Conservation (phyloP, 1,140 invertebrate species). For the Mylabris phalerata region DNA sequence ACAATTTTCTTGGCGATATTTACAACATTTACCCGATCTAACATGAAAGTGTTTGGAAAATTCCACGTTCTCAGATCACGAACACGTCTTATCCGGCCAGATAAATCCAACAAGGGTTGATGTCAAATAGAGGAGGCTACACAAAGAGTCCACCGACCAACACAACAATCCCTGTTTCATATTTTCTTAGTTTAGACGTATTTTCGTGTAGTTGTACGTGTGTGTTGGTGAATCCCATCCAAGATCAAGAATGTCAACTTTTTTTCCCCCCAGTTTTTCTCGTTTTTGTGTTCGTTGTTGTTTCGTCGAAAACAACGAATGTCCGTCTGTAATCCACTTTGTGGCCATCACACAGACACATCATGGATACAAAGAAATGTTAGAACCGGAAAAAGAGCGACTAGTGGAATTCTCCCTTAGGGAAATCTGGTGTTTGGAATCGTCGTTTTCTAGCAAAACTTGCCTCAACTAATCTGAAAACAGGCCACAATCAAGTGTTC, state of each 20-base stretch:
- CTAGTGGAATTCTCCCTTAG: conserved; percentile 18
- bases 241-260: conserved; percentile 3
- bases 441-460: conserved; percentile 1
- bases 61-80: conserved; percentile 24
- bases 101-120: conserved; percentile 24
- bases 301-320: too few species aligned
- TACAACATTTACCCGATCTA: too few species aligned
- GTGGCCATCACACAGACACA: too few species aligned
- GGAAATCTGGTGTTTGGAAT: conserved; percentile 12
- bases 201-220: not conserved
- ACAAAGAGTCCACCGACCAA: conserved; percentile 2
- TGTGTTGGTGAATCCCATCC: conserved; percentile 6
- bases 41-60: not conserved
- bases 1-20: too few species aligned
- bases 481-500: conserved; percentile 5
- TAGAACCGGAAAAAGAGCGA: too few species aligned
- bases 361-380: not conserved
- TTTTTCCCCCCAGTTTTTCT: conserved; percentile 3
- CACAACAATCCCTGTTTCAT: conserved; percentile 28
- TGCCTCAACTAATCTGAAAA: conserved; percentile 9
- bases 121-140: conserved; percentile 20
- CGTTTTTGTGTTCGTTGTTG: conserved; percentile 1
- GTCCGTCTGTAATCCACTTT: too few species aligned
- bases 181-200: conserved; percentile 16
- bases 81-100: conserved; percentile 23